Evolutionary conservation across 2,797 vertebrate genomes (phyloP).

Genomic region (Clarias platycephalus): DNA sequence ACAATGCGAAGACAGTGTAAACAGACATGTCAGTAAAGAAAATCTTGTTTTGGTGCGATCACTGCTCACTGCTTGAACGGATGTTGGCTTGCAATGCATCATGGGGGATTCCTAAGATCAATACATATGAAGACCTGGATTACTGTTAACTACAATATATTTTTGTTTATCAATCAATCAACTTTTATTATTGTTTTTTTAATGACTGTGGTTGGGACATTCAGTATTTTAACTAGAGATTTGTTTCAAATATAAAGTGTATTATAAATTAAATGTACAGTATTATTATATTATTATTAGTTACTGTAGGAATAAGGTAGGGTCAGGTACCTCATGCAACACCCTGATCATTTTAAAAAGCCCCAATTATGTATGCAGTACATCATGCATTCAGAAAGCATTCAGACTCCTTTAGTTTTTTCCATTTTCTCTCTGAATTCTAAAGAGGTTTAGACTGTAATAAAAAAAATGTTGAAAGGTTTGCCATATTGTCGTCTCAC

Average conservation of each 20-base stretch:
- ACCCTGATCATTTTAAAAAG: background rate
- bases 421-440: background rate
- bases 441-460: background rate
- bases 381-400: background rate
- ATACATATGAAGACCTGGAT: background rate
- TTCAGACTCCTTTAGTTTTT: background rate
- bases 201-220: background rate
- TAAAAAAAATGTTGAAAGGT: background rate
- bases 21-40: background rate
- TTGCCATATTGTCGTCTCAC: background rate
- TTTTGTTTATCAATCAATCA: too few species aligned
- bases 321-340: background rate
- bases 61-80: background rate
- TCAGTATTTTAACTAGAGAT: background rate
- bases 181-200: too few species aligned
- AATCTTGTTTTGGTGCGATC: background rate
- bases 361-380: background rate
- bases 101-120: background rate
- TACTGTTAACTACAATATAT: background rate
- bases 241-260: too few species aligned
- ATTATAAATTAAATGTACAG: too few species aligned
- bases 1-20: background rate
- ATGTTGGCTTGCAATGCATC: background rate
- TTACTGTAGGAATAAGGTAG: background rate
- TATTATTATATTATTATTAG: too few species aligned